phyloP scores from a whole-genome alignment of 1,140 invertebrate species.

The Trichogramma pretiosum region DNA sequence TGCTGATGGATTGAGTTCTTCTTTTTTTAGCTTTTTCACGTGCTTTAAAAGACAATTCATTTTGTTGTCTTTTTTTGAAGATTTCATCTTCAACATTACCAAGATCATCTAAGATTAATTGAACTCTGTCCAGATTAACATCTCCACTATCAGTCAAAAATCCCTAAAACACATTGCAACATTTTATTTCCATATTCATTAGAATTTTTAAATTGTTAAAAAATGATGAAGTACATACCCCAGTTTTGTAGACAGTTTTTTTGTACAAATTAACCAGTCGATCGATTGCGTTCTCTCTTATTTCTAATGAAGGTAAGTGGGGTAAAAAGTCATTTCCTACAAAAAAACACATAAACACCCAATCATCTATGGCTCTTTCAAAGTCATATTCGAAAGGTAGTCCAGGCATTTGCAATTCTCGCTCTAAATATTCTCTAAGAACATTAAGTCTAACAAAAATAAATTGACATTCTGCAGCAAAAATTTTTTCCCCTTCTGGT shows the following conservation, averaged over 20 bases:
- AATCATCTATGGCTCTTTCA: conserved; percentile 90
- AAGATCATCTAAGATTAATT: conserved; percentile 88
- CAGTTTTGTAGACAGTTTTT: conserved; percentile 86
- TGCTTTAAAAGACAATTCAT: conserved; percentile 71
- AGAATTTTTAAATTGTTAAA: conserved; percentile 13
- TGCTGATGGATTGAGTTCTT: conserved; percentile 43
- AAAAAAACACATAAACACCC: conserved; percentile 99
- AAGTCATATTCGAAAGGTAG: conserved; percentile 87
- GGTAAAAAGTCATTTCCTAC: conserved; percentile 99
- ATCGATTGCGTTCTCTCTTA: conserved; percentile 96
- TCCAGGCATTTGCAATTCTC: conserved; percentile 85
- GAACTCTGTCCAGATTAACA: conserved; percentile 85
- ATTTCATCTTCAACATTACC: conserved; percentile 96
- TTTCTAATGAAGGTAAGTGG: conserved; percentile 96
- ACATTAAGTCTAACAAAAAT: conserved; percentile 90
- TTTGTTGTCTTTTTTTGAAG: conserved; percentile 83
- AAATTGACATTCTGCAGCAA: conserved; percentile 67
- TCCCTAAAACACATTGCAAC: conserved; percentile 68
- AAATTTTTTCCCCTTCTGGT: conserved; percentile 47
- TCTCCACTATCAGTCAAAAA: conserved; percentile 92
- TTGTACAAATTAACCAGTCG: conserved; percentile 91
- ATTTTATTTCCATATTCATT: too few relatives aligned
- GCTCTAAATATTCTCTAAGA: conserved; percentile 88
- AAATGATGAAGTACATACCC: conserved; percentile 45
- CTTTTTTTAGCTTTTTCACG: conserved; percentile 65